Conservation (phyloP, 2,888 invertebrate genomes). For the Tetropium fuscum region DNA sequence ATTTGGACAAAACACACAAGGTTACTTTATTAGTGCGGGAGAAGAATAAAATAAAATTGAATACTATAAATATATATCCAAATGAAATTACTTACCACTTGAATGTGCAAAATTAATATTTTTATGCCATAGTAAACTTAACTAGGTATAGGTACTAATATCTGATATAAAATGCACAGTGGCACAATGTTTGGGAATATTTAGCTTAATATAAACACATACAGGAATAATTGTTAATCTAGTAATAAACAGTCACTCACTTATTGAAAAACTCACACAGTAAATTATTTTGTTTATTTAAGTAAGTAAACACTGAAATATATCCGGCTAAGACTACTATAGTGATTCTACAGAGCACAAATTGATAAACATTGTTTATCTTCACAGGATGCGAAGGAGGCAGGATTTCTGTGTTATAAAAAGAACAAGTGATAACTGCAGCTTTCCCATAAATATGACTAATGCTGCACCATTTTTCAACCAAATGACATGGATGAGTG, state of each 20-base stretch:
- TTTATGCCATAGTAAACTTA: too few relatives aligned
- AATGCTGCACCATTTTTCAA: background rate
- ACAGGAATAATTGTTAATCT: background rate
- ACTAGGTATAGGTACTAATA: too few relatives aligned
- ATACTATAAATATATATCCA: too few relatives aligned
- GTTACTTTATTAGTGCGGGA: too few relatives aligned
- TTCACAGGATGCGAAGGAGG: constrained; percentile 52
- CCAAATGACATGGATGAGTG: background rate
- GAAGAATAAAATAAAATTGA: too few relatives aligned
- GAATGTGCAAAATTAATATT: too few relatives aligned
- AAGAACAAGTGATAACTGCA: constrained; percentile 25
- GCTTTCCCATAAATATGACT: constrained; percentile 29
- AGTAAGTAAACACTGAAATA: constrained; percentile 6
- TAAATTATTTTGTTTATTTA: background rate
- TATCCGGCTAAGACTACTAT: constrained; percentile 4
- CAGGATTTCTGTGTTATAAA: constrained; percentile 33
- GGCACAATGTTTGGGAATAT: too few relatives aligned
- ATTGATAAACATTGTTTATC: constrained; percentile 44
- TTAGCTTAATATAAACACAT: too few relatives aligned
- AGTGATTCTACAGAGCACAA: constrained; percentile 27
- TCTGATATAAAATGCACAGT: too few relatives aligned
- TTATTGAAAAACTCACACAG: constrained; percentile 8
- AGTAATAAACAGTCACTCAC: constrained; percentile 4
- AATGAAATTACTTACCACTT: too few relatives aligned
- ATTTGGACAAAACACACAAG: too few relatives aligned